Conservation (phyloP, 2,797 vertebrate genomes). For the Pachyuromys duprasi region DNA sequence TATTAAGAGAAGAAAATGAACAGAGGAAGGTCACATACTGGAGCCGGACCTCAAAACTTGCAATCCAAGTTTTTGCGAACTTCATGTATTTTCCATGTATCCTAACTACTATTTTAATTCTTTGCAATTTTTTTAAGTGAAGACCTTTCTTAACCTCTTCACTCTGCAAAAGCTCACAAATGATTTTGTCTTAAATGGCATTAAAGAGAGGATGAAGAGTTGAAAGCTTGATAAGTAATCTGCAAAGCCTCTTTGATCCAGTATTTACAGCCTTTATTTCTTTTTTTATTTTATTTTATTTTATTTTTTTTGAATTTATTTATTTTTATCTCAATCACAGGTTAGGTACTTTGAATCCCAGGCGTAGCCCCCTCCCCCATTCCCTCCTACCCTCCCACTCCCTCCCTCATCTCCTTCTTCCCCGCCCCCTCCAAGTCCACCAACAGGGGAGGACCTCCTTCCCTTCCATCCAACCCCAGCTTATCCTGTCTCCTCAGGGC, state of each 20-base stretch:
- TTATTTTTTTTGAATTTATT: too few species aligned
- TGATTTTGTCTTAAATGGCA: conserved; percentile 20
- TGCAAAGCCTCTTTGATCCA: conserved; percentile 40
- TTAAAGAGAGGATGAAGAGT: neutral
- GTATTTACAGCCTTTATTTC: neutral
- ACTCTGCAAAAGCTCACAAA: neutral
- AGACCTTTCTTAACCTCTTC: conserved; percentile 3
- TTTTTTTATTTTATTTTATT: too few species aligned
- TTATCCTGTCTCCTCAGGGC: too few species aligned
- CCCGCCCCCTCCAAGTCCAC: too few species aligned
- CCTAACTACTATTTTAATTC: conserved; percentile 14
- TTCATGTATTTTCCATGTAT: conserved; percentile 9
- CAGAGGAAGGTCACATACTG: neutral
- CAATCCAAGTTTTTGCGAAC: neutral
- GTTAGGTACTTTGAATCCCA: too few species aligned
- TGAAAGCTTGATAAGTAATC: conserved; percentile 11
- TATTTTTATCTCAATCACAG: too few species aligned
- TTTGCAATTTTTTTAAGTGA: neutral
- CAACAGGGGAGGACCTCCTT: too few species aligned
- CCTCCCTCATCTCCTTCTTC: too few species aligned
- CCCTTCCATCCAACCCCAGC: too few species aligned
- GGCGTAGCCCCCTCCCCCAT: too few species aligned
- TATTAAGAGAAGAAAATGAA: conserved; percentile 49
- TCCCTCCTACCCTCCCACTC: too few species aligned
- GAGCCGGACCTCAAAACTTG: conserved; percentile 1